These are phyloP conservation scores for Hippocampus zosterae DNA, from an alignment of 2,113 vertebrate genomes.

Conservation along the genomic window DNA sequence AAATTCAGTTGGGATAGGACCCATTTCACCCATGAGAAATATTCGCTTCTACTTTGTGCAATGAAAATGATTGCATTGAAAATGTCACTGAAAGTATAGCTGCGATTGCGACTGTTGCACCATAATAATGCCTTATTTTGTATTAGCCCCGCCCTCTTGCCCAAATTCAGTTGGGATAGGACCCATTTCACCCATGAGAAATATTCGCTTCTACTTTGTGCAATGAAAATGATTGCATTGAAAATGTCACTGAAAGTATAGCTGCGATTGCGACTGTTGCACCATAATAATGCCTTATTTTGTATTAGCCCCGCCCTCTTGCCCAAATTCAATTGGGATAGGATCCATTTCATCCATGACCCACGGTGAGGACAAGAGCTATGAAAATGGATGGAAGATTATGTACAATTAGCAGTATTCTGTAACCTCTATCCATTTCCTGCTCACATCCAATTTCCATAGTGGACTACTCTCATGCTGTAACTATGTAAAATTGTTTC, in stretches of 20 bases:
- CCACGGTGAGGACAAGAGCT: neutral
- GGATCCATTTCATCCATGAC: too few species aligned
- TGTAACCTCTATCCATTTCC: neutral
- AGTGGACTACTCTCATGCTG: neutral
- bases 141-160: neutral
- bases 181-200: too few species aligned
- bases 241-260: neutral
- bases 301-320: neutral
- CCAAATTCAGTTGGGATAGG: too few species aligned
- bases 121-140: neutral
- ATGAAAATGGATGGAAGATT: neutral
- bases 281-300: neutral
- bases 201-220: too few species aligned
- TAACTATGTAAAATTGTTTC: constrained; percentile 3
- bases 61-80: neutral
- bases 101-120: neutral
- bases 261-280: neutral
- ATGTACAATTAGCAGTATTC: neutral
- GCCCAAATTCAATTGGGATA: too few species aligned
- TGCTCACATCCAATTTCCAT: neutral
- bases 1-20: too few species aligned
- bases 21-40: too few species aligned
- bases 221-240: neutral
- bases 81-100: neutral
- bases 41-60: neutral